These are phyloP conservation scores for Halocynthia roretzi DNA, from an alignment of 23 tunicate genomes.

Conservation along the genomic window DNA sequence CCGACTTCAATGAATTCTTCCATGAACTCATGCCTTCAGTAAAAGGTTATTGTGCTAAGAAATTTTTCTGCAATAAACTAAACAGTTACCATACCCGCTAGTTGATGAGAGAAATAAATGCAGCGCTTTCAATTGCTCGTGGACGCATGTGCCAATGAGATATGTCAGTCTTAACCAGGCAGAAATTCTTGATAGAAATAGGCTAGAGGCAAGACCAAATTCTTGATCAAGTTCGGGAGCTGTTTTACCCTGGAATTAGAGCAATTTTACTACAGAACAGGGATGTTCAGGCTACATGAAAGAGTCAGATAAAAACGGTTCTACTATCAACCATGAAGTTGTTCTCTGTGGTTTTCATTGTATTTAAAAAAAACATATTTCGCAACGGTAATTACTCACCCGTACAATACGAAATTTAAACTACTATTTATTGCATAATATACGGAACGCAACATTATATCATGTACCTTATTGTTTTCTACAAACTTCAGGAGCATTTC, in stretches of 20 bases:
- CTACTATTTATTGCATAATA: too few relatives aligned
- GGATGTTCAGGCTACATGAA: too few relatives aligned
- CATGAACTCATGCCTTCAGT: constrained; percentile 68
- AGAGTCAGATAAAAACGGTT: too few relatives aligned
- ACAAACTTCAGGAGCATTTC: constrained; percentile 66
- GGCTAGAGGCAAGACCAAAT: constrained; percentile 81
- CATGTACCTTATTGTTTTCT: constrained; percentile 14
- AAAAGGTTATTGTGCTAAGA: not conserved
- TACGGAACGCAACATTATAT: too few relatives aligned
- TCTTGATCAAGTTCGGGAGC: constrained; percentile 78
- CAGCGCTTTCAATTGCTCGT: constrained; percentile 66
- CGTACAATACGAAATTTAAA: too few relatives aligned
- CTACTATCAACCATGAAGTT: too few relatives aligned
- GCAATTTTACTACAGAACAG: too few relatives aligned
- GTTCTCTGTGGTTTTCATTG: too few relatives aligned
- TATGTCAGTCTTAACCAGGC: constrained; percentile 89
- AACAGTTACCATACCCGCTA: constrained; percentile 36
- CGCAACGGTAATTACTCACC: too few relatives aligned
- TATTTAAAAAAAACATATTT: too few relatives aligned
- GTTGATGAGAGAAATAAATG: constrained; percentile 74
- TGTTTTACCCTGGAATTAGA: constrained; percentile 50
- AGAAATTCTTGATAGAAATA: constrained; percentile 72
- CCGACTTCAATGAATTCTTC: constrained; percentile 95
- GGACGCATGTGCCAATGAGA: constrained; percentile 60
- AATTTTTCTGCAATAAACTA: not conserved